A percentile compares a stretch with the other conserved stretches of the same genome.
Conservation (phyloP, 2,888 invertebrate species). For the Argyra leucocephala region DNA sequence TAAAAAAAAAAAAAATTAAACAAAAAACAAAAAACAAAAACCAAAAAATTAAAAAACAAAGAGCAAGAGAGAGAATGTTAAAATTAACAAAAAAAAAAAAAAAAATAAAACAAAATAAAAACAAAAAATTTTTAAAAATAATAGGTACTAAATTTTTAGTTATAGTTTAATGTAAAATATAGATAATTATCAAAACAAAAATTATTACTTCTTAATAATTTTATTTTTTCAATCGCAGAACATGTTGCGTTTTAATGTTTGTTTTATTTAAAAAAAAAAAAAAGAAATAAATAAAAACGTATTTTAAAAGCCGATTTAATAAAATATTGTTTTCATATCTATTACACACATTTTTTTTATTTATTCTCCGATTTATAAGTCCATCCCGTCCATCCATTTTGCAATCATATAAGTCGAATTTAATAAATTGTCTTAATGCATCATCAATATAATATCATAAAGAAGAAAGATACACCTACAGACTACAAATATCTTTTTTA, state of each 20-base stretch:
- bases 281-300: not conserved
- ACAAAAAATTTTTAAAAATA: no score
- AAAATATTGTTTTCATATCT: constrained; percentile 4
- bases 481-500: no score
- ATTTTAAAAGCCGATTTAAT: constrained; percentile 4
- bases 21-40: no score
- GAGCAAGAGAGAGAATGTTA: constrained; percentile 4
- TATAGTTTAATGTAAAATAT: not conserved
- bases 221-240: constrained; percentile 6
- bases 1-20: no score
- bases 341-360: not conserved
- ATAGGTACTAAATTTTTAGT: not conserved
- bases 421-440: no score
- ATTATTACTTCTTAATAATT: not conserved
- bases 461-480: no score
- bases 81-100: not conserved
- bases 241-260: constrained; percentile 4
- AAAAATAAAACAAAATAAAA: not conserved
- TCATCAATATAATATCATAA: no score
- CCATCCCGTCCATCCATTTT: no score
- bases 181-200: not conserved
- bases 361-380: no score
- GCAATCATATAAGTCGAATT: no score
- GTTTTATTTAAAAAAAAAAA: not conserved
- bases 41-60: no score